Evolutionary conservation across 1,140 invertebrate species (phyloP).

Genomic region (Procambarus clarkii): DNA sequence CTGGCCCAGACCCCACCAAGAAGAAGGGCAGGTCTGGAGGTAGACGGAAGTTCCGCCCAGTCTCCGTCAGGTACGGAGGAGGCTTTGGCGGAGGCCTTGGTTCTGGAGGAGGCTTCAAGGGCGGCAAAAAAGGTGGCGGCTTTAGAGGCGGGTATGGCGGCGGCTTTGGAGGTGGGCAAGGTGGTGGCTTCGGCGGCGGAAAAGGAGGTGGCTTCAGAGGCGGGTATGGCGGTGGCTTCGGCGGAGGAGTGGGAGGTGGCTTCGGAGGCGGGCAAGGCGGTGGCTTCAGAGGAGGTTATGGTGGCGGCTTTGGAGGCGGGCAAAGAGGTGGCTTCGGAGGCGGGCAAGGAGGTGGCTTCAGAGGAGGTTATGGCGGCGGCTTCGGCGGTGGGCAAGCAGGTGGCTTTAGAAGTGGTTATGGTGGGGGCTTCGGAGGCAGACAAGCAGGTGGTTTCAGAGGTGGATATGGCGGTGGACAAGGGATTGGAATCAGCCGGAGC

Average conservation of each 20-base stretch:
- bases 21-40: neutral
- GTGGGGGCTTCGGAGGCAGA: neutral
- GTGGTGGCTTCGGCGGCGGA: neutral
- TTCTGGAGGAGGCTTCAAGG: neutral
- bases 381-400: neutral
- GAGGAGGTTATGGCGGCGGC: neutral
- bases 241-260: neutral
- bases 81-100: constrained; percentile 25
- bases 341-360: neutral
- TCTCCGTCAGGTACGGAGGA: neutral
- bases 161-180: neutral
- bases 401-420: neutral
- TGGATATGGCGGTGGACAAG: constrained; percentile 20
- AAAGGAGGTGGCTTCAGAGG: neutral
- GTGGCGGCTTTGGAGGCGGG: neutral
- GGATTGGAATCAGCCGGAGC: neutral
- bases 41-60: neutral
- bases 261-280: neutral
- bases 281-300: neutral
- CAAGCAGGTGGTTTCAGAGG: neutral
- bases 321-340: neutral
- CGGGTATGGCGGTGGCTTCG: constrained; percentile 3
- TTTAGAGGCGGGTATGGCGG: neutral
- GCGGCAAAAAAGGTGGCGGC: neutral
- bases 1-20: neutral